Conservation (phyloP, 2,888 invertebrate species). For the Epirrita christyi region DNA sequence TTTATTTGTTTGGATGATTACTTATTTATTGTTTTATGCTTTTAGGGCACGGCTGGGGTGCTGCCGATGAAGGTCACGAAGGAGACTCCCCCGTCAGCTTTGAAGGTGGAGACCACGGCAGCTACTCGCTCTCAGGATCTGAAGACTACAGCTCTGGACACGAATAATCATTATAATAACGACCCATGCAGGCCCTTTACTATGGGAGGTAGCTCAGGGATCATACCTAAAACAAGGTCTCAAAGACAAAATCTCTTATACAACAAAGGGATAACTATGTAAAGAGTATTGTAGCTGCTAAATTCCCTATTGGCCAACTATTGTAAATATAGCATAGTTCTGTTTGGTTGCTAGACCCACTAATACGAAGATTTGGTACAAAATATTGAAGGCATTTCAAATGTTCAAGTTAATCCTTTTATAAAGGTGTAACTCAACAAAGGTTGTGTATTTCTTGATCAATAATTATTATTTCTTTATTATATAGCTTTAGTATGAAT, state of each 20-base stretch:
- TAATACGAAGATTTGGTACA: conserved; percentile 17
- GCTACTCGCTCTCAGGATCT: conserved; percentile 61
- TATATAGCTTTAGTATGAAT: background rate
- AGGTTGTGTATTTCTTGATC: conserved; percentile 1
- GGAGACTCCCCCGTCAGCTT: conserved; percentile 74
- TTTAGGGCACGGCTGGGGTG: conserved; percentile 75
- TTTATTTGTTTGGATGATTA: no score
- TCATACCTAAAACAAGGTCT: no score
- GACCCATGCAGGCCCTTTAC: no score
- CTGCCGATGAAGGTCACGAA: conserved; percentile 69
- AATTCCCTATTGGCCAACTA: background rate
- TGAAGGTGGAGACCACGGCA: conserved; percentile 67
- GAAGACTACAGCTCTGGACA: conserved; percentile 56
- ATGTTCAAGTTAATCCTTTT: conserved; percentile 14
- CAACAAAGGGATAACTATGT: no score
- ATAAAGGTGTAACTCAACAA: conserved; percentile 16
- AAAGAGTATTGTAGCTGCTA: no score
- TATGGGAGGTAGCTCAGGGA: background rate
- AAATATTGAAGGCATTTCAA: conserved; percentile 14
- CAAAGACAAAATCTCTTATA: background rate
- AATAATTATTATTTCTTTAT: background rate
- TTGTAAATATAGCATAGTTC: conserved; percentile 21
- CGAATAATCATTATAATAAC: conserved; percentile 35
- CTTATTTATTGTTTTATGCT: conserved; percentile 16
- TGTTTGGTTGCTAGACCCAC: conserved; percentile 1